Evolutionary conservation across 1,140 invertebrate species (phyloP).

Genomic region (Ptiloglossa arizonensis): DNA sequence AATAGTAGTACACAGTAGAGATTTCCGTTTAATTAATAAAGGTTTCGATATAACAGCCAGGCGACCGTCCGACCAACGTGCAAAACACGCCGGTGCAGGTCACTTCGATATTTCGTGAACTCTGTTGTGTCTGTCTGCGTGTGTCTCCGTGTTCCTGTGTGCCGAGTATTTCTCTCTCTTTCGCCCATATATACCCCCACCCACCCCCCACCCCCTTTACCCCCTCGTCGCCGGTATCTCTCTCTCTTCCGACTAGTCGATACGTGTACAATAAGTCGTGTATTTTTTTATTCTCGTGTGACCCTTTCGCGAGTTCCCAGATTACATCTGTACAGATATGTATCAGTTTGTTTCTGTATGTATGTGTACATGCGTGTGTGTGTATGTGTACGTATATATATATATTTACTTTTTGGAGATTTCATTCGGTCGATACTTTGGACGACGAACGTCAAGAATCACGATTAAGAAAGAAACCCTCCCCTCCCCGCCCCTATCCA

Average conservation of each 20-base stretch:
- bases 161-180: constrained; percentile 49
- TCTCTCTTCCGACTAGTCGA: constrained; percentile 57
- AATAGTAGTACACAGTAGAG: constrained; percentile 67
- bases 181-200: too few species aligned
- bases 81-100: constrained; percentile 41
- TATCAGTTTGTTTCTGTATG: constrained; percentile 2
- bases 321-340: constrained; percentile 44
- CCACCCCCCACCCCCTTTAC: too few species aligned
- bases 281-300: constrained; percentile 23
- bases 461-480: background rate
- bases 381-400: background rate
- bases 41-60: constrained; percentile 77
- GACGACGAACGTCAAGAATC: constrained; percentile 44
- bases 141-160: constrained; percentile 29
- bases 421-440: constrained; percentile 1
- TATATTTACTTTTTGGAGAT: background rate
- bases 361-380: background rate
- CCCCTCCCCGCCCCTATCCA: too few species aligned
- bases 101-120: constrained; percentile 63
- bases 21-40: constrained; percentile 74
- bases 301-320: background rate
- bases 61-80: constrained; percentile 59
- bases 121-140: constrained; percentile 36
- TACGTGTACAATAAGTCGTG: constrained; percentile 44
- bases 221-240: background rate